A percentile compares a stretch with the other conserved stretches of the same genome.
Conservation (phyloP, 2,797 vertebrate genomes). For the Sciurus vulgaris region DNA sequence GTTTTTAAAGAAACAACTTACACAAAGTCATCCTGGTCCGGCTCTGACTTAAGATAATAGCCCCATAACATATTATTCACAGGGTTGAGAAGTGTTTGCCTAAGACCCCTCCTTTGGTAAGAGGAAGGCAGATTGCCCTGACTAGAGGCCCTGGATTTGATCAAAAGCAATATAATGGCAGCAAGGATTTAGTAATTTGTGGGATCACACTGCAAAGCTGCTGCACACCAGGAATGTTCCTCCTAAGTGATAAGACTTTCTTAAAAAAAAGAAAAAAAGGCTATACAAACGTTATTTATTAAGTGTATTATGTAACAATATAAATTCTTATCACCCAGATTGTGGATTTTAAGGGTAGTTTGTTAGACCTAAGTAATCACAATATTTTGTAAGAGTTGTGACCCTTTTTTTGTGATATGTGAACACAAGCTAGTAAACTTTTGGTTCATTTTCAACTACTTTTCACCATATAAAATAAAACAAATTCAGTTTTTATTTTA, state of each 20-base stretch:
- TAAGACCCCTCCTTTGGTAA: too few relatives aligned
- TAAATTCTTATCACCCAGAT: not conserved
- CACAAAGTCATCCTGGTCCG: too few relatives aligned
- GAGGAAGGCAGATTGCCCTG: too few relatives aligned
- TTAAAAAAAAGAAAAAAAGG: not conserved
- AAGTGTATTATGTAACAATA: slow-evolving; percentile 12
- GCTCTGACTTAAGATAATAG: too few relatives aligned
- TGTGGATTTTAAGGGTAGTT: slow-evolving; percentile 49
- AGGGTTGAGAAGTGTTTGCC: too few relatives aligned
- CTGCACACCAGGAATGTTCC: not conserved
- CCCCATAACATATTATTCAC: too few relatives aligned
- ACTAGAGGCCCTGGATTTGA: not conserved
- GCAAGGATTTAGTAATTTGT: not conserved
- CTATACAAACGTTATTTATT: not conserved
- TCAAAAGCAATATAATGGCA: not conserved
- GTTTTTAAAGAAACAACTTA: too few relatives aligned
- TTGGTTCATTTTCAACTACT: slow-evolving; percentile 55
- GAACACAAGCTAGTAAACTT: not conserved
- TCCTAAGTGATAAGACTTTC: not conserved
- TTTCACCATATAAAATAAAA: slow-evolving; percentile 74
- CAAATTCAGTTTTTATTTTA: slow-evolving; percentile 75
- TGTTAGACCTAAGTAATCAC: not conserved
- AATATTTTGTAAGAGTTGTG: not conserved
- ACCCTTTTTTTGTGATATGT: not conserved
- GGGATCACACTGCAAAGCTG: not conserved